These are phyloP conservation scores for Gnathonemus longibarbis DNA, from an alignment of 2,113 vertebrate genomes.

Conservation along the genomic window DNA sequence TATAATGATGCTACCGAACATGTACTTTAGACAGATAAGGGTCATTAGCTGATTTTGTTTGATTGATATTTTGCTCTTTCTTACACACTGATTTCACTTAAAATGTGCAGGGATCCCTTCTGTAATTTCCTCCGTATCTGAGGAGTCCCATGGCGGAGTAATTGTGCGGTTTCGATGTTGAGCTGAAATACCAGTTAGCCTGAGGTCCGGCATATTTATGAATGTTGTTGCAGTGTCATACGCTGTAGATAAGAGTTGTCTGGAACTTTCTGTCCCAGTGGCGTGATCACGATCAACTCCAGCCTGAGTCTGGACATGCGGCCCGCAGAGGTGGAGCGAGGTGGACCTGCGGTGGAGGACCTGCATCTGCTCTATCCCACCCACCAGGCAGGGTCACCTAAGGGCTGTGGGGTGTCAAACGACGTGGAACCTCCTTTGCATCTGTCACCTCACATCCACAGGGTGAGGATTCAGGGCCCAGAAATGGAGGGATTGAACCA, in stretches of 20 bases:
- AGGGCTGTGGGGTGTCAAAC: slow-evolving; percentile 53
- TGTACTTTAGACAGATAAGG: neutral
- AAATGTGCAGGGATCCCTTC: neutral
- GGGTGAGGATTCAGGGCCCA: slow-evolving; percentile 48
- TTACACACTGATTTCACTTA: neutral
- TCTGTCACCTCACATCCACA: slow-evolving; percentile 21
- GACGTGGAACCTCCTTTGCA: slow-evolving; percentile 23
- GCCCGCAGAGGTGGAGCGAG: slow-evolving; percentile 35
- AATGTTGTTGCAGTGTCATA: neutral
- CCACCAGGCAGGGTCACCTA: slow-evolving; percentile 23
- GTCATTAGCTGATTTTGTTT: neutral
- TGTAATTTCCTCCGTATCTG: neutral
- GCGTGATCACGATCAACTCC: slow-evolving; percentile 64
- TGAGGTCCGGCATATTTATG: neutral
- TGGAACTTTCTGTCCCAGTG: slow-evolving; percentile 50
- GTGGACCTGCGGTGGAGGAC: slow-evolving; percentile 14
- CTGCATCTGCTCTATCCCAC: slow-evolving; percentile 46
- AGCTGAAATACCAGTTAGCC: neutral
- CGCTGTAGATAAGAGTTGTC: neutral
- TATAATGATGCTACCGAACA: no score
- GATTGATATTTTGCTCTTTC: neutral
- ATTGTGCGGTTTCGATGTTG: neutral
- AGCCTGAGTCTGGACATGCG: slow-evolving; percentile 67
- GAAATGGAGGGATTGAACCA: neutral
- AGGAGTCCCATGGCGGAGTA: neutral